Conservation (phyloP, 2,888 invertebrate species). For the Hyles lineata region DNA sequence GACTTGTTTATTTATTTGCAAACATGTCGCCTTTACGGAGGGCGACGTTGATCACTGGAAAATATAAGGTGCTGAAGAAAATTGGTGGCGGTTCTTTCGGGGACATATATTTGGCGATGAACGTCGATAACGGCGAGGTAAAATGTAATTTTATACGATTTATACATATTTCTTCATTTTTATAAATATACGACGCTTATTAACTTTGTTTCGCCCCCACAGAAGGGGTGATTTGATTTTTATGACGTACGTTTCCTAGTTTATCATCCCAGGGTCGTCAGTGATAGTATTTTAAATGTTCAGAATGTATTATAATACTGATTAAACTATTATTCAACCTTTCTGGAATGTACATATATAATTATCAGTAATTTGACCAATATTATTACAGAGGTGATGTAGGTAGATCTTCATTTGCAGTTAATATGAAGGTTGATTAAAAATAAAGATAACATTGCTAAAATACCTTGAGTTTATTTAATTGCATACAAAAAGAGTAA, state of each 20-base stretch:
- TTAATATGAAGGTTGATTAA: constrained; percentile 4
- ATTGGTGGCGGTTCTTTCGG: constrained; percentile 99
- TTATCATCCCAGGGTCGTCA: constrained; percentile 52
- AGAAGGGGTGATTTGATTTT: constrained; percentile 47
- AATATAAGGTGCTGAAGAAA: constrained; percentile 97
- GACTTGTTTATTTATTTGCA: constrained; percentile 43
- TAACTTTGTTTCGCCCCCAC: constrained; percentile 45
- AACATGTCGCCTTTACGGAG: constrained; percentile 61
- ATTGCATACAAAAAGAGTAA: neutral
- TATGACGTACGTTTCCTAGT: constrained; percentile 46
- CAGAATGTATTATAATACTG: neutral
- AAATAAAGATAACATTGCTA: neutral
- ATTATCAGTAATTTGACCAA: neutral
- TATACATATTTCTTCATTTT: constrained; percentile 31
- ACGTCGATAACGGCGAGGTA: constrained; percentile 96
- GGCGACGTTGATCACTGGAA: constrained; percentile 95
- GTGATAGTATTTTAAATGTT: constrained; percentile 46
- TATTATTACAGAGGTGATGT: neutral
- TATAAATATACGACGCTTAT: constrained; percentile 46
- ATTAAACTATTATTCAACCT: neutral
- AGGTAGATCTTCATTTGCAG: neutral
- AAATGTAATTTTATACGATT: constrained; percentile 34
- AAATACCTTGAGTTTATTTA: constrained; percentile 1
- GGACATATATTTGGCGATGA: constrained; percentile 99
- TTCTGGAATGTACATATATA: neutral